These are phyloP conservation scores for Muscicapa comitata DNA, from an alignment of 2,797 vertebrate species.

Conservation along the genomic window DNA sequence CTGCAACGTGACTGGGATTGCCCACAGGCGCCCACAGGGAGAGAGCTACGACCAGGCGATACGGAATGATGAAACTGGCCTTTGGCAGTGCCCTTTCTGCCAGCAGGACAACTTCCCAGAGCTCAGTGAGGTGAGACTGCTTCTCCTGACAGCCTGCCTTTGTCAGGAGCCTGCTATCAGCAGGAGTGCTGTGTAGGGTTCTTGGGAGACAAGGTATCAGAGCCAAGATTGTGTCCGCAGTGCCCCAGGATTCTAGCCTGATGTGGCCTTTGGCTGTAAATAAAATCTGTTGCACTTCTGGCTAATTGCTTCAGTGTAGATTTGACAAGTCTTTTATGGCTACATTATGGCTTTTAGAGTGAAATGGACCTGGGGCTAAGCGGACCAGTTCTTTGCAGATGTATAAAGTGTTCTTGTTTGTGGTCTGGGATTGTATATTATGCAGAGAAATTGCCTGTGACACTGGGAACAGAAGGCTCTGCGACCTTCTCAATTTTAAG, in stretches of 20 bases:
- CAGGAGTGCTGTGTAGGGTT: not conserved
- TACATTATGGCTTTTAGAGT: not conserved
- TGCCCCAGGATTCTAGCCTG: not conserved
- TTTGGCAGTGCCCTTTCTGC: constrained; percentile 99
- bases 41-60: constrained; percentile 99
- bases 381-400: not conserved
- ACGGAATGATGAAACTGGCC: constrained; percentile 90
- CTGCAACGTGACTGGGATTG: constrained; percentile 93
- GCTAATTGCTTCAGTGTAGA: not conserved
- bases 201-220: not conserved
- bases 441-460: not conserved
- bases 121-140: constrained; percentile 88
- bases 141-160: not conserved
- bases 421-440: not conserved
- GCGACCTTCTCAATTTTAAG: constrained; percentile 1
- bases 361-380: not conserved
- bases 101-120: constrained; percentile 99
- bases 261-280: not conserved
- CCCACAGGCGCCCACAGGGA: constrained; percentile 94
- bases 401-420: not conserved
- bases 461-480: constrained; percentile 7
- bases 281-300: not conserved
- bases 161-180: not conserved
- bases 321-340: not conserved
- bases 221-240: not conserved